Conservation (phyloP, 2,113 vertebrate genomes). For the Gasterosteus aculeatus region DNA sequence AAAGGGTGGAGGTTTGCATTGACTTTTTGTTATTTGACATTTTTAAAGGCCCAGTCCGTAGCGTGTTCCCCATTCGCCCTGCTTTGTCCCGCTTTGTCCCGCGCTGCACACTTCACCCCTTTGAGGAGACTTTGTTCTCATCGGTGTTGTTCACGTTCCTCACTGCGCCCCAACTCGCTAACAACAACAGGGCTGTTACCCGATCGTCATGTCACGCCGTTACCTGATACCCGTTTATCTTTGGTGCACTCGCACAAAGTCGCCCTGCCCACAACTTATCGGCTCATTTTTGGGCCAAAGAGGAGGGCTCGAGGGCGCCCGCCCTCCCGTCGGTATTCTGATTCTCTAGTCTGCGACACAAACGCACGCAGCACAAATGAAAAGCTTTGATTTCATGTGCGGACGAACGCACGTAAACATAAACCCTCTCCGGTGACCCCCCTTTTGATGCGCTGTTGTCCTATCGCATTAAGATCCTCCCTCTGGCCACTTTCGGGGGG, state of each 20-base stretch:
- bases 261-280: background rate
- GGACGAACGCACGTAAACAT: constrained; percentile 38
- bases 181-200: constrained; percentile 10
- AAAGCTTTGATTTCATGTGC: constrained; percentile 40
- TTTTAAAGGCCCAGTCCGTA: constrained; percentile 13
- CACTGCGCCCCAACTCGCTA: background rate
- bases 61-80: background rate
- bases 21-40: constrained; percentile 11
- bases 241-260: background rate
- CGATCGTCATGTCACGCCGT: background rate
- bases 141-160: background rate
- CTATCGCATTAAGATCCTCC: constrained; percentile 44
- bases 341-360: constrained; percentile 29
- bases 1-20: background rate
- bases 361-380: constrained; percentile 27
- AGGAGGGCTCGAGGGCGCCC: background rate
- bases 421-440: constrained; percentile 24
- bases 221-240: constrained; percentile 36
- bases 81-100: background rate
- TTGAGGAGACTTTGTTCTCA: background rate
- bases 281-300: constrained; percentile 13
- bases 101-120: background rate
- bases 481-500: constrained; percentile 40
- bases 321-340: background rate
- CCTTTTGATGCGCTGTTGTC: constrained; percentile 47